Base-by-base conservation (phyloP, 2,888 invertebrate genomes). In the Synergus laeviventris region DNA sequence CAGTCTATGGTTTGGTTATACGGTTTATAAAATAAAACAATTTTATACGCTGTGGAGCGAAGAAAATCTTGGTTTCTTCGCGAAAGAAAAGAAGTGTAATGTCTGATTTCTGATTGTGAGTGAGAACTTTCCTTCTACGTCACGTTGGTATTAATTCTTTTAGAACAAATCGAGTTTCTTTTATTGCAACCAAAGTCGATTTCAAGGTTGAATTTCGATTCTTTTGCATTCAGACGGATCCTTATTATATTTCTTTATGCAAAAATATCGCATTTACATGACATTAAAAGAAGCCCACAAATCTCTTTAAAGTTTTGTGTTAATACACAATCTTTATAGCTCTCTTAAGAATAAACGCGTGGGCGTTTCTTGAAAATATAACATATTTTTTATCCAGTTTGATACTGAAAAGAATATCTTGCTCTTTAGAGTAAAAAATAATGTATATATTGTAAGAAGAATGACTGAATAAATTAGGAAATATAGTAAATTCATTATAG, bases 401-500 rank as follows among this genome's bases (percentile, higher is more conserved):
- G n/a, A n/a, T 31, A 31, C 31, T 31, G 3, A 31, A 31, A 5
- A 5, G 31, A 31, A 5, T 31, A 31, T 31, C 31, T 31, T 5
- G 7, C 31, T 31, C 31, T 31, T 31, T 31, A 31, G 5, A 5
- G 31, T 31, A 31, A 31, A 31, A 31, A 31, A 5, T 31, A 31
- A 31, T 31, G 4, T 7, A 31, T 31, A 5, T 31, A 31, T 16
- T n/a, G 42, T 31, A 59, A 73, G 16, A 38, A 31, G 54, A 45
- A 61, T 36, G 60, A 61, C 61, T 61, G 18, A 36, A 11, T 60
- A 7, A 42, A 45, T 56, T 38, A 31, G 4, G 45, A 31, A 42
- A 60, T 36, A 36, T 45, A 21, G 21, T 36, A 36, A 74, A 80
- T 78, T 76, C 49, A 77, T 64, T 77, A 16, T 16, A n/a, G 7